A percentile compares a stretch with the other conserved stretches of the same genome.
These are phyloP conservation scores for Aegotheles bennettii DNA, from an alignment of 2,113 vertebrate species.

Conservation along the genomic window DNA sequence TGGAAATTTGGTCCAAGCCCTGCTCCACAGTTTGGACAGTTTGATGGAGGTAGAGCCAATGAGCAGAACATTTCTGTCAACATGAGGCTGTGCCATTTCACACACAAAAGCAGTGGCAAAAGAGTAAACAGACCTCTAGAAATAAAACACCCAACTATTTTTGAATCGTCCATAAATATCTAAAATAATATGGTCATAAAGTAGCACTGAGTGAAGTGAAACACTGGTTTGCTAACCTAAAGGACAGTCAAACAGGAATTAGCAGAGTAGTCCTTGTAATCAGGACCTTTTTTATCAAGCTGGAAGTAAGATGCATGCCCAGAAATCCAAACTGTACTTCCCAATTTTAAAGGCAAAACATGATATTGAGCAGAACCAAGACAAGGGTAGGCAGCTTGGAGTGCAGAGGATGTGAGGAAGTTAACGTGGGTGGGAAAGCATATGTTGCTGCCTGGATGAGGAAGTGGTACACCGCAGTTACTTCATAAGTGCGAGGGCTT, in stretches of 20 bases:
- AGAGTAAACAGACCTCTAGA: neutral
- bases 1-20: neutral
- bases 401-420: slow-evolving; percentile 31
- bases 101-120: neutral
- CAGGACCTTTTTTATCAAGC: neutral
- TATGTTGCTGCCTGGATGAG: slow-evolving; percentile 78
- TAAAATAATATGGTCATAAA: neutral
- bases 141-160: neutral
- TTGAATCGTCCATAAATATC: neutral
- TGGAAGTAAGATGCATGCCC: neutral
- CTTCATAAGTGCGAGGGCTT: slow-evolving; percentile 81
- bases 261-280: neutral
- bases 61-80: neutral
- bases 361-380: slow-evolving; percentile 3
- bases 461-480: slow-evolving; percentile 88
- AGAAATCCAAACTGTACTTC: neutral
- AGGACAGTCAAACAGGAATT: neutral
- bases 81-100: neutral
- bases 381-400: neutral
- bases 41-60: neutral
- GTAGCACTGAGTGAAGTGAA: neutral
- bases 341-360: slow-evolving; percentile 2
- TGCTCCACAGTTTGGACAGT: slow-evolving; percentile 5
- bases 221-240: neutral
- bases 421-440: slow-evolving; percentile 84